These are phyloP conservation scores for Malaclemys terrapin DNA, from an alignment of 2,113 vertebrate genomes.

Conservation along the genomic window DNA sequence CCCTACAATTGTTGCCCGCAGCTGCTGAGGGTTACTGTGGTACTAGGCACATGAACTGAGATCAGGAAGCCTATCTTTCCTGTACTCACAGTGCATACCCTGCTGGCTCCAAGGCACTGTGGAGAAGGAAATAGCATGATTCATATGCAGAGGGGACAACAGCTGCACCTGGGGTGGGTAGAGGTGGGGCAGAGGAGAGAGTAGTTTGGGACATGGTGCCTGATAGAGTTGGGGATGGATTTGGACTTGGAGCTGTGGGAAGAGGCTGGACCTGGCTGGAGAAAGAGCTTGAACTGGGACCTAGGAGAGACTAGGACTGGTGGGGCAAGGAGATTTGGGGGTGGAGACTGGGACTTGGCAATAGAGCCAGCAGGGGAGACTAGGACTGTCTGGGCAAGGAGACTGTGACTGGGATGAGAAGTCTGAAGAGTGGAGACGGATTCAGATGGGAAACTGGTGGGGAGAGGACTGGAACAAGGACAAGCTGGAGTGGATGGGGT, in stretches of 20 bases:
- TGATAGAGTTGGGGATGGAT: neutral
- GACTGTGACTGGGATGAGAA: conserved; percentile 32
- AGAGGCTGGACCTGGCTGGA: neutral
- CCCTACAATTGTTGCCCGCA: neutral
- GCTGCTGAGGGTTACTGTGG: neutral
- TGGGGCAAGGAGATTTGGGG: neutral
- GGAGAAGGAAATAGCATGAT: neutral
- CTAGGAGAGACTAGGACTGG: neutral
- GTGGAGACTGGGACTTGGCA: neutral
- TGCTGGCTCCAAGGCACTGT: neutral
- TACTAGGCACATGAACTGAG: neutral
- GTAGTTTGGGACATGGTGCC: neutral
- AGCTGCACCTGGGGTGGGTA: neutral
- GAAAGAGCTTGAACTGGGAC: neutral
- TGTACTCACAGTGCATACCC: neutral
- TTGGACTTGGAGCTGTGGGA: neutral
- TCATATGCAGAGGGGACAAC: neutral
- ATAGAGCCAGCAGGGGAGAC: neutral
- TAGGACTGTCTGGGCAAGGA: neutral
- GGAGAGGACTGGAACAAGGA: conserved; percentile 20
- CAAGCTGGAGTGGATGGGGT: conserved; percentile 31
- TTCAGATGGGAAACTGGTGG: neutral
- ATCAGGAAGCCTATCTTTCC: neutral
- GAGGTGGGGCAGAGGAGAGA: neutral
- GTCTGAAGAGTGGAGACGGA: conserved; percentile 15